phyloP scores from a whole-genome alignment of 2,113 vertebrate species.

The Porphyrio hochstetteri region DNA sequence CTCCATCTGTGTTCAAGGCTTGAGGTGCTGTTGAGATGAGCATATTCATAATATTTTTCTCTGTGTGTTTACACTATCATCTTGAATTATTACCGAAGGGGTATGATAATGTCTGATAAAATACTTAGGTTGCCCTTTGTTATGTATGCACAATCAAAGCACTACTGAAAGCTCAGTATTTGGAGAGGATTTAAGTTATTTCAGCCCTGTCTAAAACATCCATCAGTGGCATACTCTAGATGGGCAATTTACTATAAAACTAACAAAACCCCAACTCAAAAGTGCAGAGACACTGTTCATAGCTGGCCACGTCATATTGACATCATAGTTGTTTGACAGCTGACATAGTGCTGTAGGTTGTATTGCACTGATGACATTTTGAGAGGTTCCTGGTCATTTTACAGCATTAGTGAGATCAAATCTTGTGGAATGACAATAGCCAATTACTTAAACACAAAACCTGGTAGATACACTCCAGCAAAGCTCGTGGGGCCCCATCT shows the following conservation, averaged over 20 bases:
- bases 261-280: neutral
- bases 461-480: neutral
- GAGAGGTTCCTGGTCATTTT: neutral
- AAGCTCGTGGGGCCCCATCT: neutral
- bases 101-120: neutral
- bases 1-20: neutral
- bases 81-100: neutral
- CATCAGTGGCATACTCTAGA: neutral
- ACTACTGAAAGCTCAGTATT: neutral
- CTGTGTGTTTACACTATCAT: neutral
- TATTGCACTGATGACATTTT: neutral
- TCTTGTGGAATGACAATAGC: neutral
- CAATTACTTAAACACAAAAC: neutral
- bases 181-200: neutral
- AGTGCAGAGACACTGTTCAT: neutral
- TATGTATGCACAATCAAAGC: neutral
- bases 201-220: neutral
- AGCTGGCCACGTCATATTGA: neutral
- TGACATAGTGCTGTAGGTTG: neutral
- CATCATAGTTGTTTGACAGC: neutral
- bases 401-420: neutral
- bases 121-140: neutral
- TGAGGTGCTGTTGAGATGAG: neutral
- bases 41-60: neutral
- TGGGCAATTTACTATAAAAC: neutral